These are phyloP conservation scores for Agrotis segetum DNA, from an alignment of 2,888 invertebrate genomes.

Conservation along the genomic window DNA sequence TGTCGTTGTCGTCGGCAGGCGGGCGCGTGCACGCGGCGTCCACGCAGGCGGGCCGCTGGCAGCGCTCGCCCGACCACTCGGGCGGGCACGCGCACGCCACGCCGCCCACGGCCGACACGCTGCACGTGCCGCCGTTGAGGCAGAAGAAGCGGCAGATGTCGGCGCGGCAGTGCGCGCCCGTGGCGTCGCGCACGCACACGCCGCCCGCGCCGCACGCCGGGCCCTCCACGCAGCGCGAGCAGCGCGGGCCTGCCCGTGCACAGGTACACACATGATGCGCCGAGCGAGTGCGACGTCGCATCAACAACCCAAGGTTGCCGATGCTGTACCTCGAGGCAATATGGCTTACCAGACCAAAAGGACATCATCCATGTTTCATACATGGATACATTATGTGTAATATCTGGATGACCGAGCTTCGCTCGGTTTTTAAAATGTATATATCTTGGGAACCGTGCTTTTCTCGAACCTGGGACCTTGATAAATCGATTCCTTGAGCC, in stretches of 20 bases:
- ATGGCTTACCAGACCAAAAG: too few relatives aligned
- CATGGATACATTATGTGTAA: too few relatives aligned
- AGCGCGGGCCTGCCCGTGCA: constrained; percentile 66
- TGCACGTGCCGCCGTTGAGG: constrained; percentile 77
- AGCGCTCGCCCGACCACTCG: constrained; percentile 92
- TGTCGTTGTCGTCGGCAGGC: constrained; percentile 37
- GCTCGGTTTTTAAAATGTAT: too few relatives aligned
- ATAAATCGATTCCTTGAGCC: too few relatives aligned
- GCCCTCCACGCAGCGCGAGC: constrained; percentile 71
- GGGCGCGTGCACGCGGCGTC: constrained; percentile 82
- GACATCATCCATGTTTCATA: too few relatives aligned
- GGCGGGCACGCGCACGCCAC: constrained; percentile 92
- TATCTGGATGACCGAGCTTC: too few relatives aligned
- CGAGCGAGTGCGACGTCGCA: neutral
- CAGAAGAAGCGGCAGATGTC: constrained; percentile 75
- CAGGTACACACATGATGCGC: neutral
- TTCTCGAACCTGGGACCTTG: too few relatives aligned
- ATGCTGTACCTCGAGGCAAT: too few relatives aligned
- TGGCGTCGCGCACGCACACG: constrained; percentile 63
- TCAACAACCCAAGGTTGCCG: neutral
- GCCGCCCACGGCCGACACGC: constrained; percentile 75
- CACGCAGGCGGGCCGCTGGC: constrained; percentile 93
- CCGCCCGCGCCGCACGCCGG: constrained; percentile 59
- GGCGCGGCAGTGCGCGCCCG: constrained; percentile 62
- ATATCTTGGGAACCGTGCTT: too few relatives aligned